Evolutionary conservation across 2,888 invertebrate genomes (phyloP), one percentile per base, ranked within the genome.

Genomic region (Coenonympha glycerion): DNA sequence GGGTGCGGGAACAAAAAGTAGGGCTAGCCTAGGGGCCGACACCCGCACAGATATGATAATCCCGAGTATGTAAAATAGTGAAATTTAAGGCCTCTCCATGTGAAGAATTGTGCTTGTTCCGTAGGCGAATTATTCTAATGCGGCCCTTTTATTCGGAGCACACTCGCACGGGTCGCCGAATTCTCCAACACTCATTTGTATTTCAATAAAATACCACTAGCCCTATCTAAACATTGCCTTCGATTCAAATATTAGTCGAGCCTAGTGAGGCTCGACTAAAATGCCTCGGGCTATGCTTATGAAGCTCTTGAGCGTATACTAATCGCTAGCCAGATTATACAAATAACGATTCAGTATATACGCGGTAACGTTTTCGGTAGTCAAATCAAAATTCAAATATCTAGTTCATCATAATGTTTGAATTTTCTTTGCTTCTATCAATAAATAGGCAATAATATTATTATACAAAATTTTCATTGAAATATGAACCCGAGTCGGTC

Each of bases 31-130:
- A 65, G 68, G 74, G 75, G 69, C 74, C 73, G 73, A 76, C 76
- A 73, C 81, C 77, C 82, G 77, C 66, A 66, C 79, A 81, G 84
- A 85, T 86, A 87, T 87, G 86, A 85, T 87, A 85, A 86, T 85
- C 84, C 83, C 76, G 65, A 79, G 79, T 84, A 87, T 86, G 85
- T 85, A 87, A 86, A 87, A 85, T 87, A 87, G 87, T 86, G 77
- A 85, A 87, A 86, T 87, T 85, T 86, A 85, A 86, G 84, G 82
- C 73, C 84, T 80, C 73, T 85, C 81, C 84, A 85, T 85, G 86
- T 87, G 86, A 87, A 87, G 85, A 85, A 87, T 86, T 85, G 85
- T 79, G 78, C 73, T 75, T 76, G 80, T 80, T 82, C 75, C 69
- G 72, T 68, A 71, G 72, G 73, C 81, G 83, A 87, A 86, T 87